Conservation (phyloP, 2,888 invertebrate species). For the Pristionchus exspectatus region DNA sequence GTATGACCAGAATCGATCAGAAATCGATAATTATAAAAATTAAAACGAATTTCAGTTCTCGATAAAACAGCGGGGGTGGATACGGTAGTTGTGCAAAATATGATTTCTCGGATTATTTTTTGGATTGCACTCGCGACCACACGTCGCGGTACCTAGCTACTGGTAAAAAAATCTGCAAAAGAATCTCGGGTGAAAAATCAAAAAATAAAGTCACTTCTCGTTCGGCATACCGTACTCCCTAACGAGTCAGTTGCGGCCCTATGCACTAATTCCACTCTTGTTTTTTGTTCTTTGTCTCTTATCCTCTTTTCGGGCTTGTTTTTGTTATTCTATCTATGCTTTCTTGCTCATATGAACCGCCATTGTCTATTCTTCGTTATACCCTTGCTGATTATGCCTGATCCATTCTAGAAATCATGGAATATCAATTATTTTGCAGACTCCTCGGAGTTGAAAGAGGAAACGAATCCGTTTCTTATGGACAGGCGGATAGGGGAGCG, state of each 20-base stretch:
- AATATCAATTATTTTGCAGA: not conserved
- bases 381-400: not conserved
- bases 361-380: not conserved
- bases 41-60: too few species aligned
- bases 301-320: not conserved
- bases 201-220: not conserved
- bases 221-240: not conserved
- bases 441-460: not conserved
- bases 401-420: not conserved
- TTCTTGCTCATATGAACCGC: not conserved
- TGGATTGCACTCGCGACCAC: too few species aligned
- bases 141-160: too few species aligned
- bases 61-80: too few species aligned
- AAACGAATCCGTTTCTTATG: constrained; percentile 34
- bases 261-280: not conserved
- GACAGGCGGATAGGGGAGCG: not conserved
- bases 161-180: too few species aligned
- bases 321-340: not conserved
- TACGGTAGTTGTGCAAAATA: too few species aligned
- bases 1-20: too few species aligned
- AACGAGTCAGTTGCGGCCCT: not conserved
- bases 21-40: too few species aligned
- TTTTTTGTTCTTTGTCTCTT: not conserved
- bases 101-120: too few species aligned
- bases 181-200: too few species aligned